phyloP scores from a whole-genome alignment of 2,888 invertebrate species.

The Conistra vaccinii region DNA sequence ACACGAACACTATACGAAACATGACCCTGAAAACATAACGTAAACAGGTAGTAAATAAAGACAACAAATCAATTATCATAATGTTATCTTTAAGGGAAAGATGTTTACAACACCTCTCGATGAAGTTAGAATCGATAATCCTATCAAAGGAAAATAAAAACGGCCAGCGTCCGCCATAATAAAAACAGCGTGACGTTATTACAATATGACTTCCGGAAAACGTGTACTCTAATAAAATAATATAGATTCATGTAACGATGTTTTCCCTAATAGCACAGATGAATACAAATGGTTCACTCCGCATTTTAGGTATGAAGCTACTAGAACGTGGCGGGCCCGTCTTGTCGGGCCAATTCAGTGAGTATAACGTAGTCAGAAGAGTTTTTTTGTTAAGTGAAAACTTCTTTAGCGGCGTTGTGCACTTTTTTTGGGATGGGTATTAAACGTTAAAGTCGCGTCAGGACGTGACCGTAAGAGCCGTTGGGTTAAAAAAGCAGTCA shows the following conservation, averaged over 20 bases:
- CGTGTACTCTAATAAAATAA: neutral
- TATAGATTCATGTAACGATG: neutral
- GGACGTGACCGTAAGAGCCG: too few relatives aligned
- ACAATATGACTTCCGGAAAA: constrained; percentile 4
- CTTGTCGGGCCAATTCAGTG: too few relatives aligned
- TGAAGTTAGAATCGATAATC: neutral
- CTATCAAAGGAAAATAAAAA: constrained; percentile 6
- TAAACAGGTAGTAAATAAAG: neutral
- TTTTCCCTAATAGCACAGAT: neutral
- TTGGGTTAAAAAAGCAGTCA: too few relatives aligned
- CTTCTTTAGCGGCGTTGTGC: too few relatives aligned
- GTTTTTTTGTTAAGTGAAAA: too few relatives aligned
- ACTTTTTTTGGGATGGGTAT: too few relatives aligned
- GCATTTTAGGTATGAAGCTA: too few relatives aligned
- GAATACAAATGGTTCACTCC: too few relatives aligned
- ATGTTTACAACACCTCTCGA: neutral
- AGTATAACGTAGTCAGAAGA: too few relatives aligned
- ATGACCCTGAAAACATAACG: neutral
- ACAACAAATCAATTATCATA: neutral
- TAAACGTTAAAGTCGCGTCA: too few relatives aligned
- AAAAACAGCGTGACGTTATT: constrained; percentile 20
- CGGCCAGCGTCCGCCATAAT: constrained; percentile 2
- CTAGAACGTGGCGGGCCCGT: too few relatives aligned
- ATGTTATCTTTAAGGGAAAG: neutral
- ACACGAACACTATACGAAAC: neutral